Evolutionary conservation across 2,888 invertebrate genomes (phyloP).

Genomic region (Pseudococcus jackbeardsleyi): DNA sequence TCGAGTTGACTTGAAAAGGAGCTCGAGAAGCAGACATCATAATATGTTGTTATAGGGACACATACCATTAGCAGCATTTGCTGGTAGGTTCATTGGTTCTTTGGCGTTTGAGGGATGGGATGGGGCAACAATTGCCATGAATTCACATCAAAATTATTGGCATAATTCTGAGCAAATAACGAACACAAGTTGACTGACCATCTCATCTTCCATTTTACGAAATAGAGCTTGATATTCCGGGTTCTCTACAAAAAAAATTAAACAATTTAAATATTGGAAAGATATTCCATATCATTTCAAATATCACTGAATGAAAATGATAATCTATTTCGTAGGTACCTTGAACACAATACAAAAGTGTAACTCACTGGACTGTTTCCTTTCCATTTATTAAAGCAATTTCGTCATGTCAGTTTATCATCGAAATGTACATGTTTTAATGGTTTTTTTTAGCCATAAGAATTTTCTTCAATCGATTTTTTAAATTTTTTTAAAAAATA

Average conservation of each 20-base stretch:
- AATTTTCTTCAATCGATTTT: too few species aligned
- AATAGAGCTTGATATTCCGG: slow-evolving; percentile 86
- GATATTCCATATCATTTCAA: background rate
- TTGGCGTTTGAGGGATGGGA: background rate
- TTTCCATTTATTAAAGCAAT: too few species aligned
- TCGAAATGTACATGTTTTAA: too few species aligned
- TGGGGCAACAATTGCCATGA: slow-evolving; percentile 54
- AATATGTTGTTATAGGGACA: slow-evolving; percentile 58
- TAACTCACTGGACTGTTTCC: too few species aligned
- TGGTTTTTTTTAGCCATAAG: too few species aligned
- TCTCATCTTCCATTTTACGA: slow-evolving; percentile 87
- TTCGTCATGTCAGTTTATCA: too few species aligned
- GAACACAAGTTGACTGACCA: slow-evolving; percentile 72
- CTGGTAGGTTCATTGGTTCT: slow-evolving; percentile 54
- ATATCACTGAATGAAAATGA: too few species aligned
- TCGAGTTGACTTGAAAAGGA: slow-evolving; percentile 54
- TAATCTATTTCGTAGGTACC: background rate
- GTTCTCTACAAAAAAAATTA: slow-evolving; percentile 75
- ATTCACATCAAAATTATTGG: slow-evolving; percentile 70
- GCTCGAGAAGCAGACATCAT: slow-evolving; percentile 54
- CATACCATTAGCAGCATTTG: slow-evolving; percentile 16
- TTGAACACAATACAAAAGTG: background rate
- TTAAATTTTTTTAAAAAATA: too few species aligned
- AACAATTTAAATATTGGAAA: background rate
- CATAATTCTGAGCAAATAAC: slow-evolving; percentile 67